Percentiles rank a stretch among this genome's conserved stretches.
phyloP scores from a whole-genome alignment of 2,797 vertebrate species.

The Sternarchorhynchus goeldii region DNA sequence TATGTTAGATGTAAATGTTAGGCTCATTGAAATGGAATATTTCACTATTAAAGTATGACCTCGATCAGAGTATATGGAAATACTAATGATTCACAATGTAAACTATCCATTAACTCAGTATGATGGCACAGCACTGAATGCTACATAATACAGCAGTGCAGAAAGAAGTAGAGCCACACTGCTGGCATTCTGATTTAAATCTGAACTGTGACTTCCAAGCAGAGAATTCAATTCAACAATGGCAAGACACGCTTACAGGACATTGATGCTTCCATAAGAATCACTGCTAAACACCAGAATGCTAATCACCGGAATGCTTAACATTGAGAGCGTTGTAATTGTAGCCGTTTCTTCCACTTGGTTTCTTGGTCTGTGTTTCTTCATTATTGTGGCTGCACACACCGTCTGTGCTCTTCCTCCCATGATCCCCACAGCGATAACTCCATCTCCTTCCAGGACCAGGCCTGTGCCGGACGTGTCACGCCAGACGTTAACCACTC shows the following conservation, averaged over 20 bases:
- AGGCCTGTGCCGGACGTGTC: slow-evolving; percentile 35
- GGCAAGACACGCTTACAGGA: not conserved
- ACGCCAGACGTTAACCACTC: slow-evolving; percentile 48
- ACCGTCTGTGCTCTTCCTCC: slow-evolving; percentile 7
- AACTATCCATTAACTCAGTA: not conserved
- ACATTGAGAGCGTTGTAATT: too few species aligned
- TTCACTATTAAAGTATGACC: not conserved
- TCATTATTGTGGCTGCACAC: slow-evolving; percentile 3
- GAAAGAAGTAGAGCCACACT: not conserved
- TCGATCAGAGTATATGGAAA: not conserved
- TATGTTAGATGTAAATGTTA: slow-evolving; percentile 1
- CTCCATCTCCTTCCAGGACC: slow-evolving; percentile 38
- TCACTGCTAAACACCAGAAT: too few species aligned
- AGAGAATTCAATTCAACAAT: not conserved
- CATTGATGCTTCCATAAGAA: too few species aligned
- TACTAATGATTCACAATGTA: not conserved
- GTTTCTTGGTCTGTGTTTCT: not conserved
- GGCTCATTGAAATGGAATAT: slow-evolving; percentile 8
- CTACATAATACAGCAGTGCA: not conserved
- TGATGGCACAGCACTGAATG: not conserved
- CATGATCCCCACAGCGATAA: slow-evolving; percentile 32
- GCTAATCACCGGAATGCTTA: not conserved
- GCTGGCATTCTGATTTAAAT: not conserved
- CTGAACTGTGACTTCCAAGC: not conserved
- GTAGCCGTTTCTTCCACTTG: not conserved